These are phyloP conservation scores for Escarpia spicata DNA, from an alignment of 2,888 invertebrate species.

Conservation along the genomic window DNA sequence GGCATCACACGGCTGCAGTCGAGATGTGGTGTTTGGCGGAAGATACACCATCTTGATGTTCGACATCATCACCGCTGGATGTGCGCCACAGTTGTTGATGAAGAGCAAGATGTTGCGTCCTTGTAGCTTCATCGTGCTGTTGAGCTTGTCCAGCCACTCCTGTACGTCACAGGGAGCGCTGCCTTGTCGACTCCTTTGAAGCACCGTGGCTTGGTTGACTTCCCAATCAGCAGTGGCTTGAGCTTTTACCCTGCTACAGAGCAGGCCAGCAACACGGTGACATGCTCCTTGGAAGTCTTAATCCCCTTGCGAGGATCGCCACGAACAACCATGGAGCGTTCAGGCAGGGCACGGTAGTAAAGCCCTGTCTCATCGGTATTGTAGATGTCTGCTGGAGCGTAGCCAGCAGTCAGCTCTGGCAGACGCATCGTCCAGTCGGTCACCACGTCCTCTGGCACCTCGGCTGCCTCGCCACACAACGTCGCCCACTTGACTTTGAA, in stretches of 20 bases:
- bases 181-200: not conserved
- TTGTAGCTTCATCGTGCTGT: not conserved
- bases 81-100: constrained; percentile 27
- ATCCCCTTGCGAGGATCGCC: constrained; percentile 11
- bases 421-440: constrained; percentile 25
- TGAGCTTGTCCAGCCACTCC: constrained; percentile 39
- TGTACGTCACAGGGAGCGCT: not conserved
- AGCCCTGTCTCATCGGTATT: constrained; percentile 22
- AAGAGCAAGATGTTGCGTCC: constrained; percentile 24
- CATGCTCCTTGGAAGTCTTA: not conserved
- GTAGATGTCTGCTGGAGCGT: constrained; percentile 22
- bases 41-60: constrained; percentile 41
- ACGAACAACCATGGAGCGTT: not conserved
- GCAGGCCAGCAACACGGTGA: constrained; percentile 20
- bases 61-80: not conserved
- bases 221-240: not conserved
- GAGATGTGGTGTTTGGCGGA: constrained; percentile 41
- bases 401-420: constrained; percentile 30
- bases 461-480: constrained; percentile 21
- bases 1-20: constrained; percentile 44
- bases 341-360: constrained; percentile 25
- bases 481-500: not conserved
- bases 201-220: not conserved
- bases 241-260: not conserved
- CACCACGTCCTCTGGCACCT: constrained; percentile 13